Evolutionary conservation across 2,888 invertebrate species (phyloP).

Genomic region (Ypsolopha scabrella): DNA sequence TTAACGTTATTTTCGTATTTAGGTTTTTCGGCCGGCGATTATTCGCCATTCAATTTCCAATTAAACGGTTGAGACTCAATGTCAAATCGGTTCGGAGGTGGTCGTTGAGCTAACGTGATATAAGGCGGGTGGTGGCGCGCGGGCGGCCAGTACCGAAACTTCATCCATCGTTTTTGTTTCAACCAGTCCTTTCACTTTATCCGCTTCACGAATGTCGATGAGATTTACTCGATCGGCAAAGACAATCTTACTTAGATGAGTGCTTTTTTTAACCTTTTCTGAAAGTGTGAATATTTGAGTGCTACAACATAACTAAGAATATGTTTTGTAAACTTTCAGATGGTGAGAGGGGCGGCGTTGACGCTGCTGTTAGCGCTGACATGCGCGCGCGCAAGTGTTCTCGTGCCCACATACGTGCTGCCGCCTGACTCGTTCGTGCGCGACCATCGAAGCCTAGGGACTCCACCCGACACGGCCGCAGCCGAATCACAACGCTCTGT

Average conservation of each 20-base stretch:
- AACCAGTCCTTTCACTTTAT: constrained; percentile 58
- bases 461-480: constrained; percentile 32
- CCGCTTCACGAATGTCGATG: constrained; percentile 42
- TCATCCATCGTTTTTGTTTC: constrained; percentile 55
- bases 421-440: constrained; percentile 66
- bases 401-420: constrained; percentile 65
- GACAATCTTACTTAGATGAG: constrained; percentile 57
- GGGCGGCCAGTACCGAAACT: constrained; percentile 52
- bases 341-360: constrained; percentile 68
- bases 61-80: constrained; percentile 67
- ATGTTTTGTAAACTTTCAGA: constrained; percentile 52
- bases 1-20: constrained; percentile 40
- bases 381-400: constrained; percentile 57
- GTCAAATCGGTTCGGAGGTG: constrained; percentile 55
- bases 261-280: constrained; percentile 16
- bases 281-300: constrained; percentile 7
- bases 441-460: constrained; percentile 59
- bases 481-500: constrained; percentile 68
- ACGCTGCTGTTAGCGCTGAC: constrained; percentile 60
- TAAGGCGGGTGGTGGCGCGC: constrained; percentile 59
- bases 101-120: constrained; percentile 49
- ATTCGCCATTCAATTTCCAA: constrained; percentile 65
- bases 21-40: constrained; percentile 48
- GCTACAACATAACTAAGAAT: constrained; percentile 1
- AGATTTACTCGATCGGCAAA: constrained; percentile 39